A percentile compares a stretch with the other conserved stretches of the same genome.
phyloP scores from a whole-genome alignment of 2,113 vertebrate species.

The Cairina moschata region DNA sequence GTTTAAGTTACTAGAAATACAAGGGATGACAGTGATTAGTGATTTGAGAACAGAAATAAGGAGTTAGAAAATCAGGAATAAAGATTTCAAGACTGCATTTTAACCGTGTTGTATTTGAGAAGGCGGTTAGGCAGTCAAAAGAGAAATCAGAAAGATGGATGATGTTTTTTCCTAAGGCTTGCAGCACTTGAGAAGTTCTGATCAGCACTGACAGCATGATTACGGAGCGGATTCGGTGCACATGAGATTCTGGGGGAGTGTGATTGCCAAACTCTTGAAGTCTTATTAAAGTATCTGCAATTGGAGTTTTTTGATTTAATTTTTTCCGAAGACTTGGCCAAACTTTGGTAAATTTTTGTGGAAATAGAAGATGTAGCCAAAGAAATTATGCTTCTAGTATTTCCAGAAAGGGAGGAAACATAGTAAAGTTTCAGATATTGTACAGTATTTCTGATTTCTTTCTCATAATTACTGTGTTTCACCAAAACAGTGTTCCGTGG shows the following conservation, averaged over 20 bases:
- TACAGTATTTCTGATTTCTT: background rate
- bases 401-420: background rate
- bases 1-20: background rate
- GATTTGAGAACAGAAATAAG: background rate
- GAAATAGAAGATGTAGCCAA: background rate
- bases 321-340: background rate
- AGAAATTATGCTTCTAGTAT: background rate
- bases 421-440: background rate
- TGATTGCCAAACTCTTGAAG: background rate
- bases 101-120: background rate
- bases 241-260: background rate
- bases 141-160: background rate
- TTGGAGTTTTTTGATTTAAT: background rate
- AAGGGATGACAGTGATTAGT: background rate
- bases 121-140: background rate
- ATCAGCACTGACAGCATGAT: background rate
- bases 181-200: background rate
- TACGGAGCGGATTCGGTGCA: background rate
- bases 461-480: background rate
- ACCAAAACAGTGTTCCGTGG: background rate
- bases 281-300: background rate
- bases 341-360: background rate
- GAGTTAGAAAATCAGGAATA: background rate
- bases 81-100: background rate
- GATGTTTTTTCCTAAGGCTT: background rate